phyloP scores from a whole-genome alignment of 2,797 vertebrate genomes.

The Harpagifer antarcticus region DNA sequence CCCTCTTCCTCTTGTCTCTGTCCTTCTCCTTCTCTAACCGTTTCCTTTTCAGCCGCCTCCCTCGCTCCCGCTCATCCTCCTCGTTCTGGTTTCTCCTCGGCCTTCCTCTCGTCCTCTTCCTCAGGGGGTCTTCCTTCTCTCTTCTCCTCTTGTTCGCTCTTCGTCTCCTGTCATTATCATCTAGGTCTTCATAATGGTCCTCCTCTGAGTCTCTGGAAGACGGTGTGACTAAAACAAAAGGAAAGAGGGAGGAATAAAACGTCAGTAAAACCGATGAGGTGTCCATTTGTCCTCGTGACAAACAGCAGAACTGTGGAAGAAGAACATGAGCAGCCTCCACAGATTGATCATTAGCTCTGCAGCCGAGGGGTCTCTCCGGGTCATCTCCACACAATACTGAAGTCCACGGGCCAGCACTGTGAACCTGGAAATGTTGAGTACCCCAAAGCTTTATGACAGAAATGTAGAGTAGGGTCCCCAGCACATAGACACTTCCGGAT shows the following conservation, averaged over 20 bases:
- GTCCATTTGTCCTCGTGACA: background rate
- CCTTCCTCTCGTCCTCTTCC: constrained; percentile 45
- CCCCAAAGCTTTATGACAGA: too few relatives aligned
- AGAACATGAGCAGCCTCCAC: background rate
- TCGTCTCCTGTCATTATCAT: constrained; percentile 64
- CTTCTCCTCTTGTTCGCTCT: constrained; percentile 72
- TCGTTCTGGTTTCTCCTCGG: constrained; percentile 38
- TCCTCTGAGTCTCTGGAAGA: constrained; percentile 84
- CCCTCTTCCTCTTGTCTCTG: constrained; percentile 47
- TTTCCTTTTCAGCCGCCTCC: constrained; percentile 59
- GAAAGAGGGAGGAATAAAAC: background rate
- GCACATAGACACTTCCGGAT: too few relatives aligned
- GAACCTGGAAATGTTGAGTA: too few relatives aligned
- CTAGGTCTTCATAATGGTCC: constrained; percentile 83
- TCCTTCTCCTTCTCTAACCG: constrained; percentile 64
- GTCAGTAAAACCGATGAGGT: background rate
- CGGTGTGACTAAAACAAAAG: constrained; percentile 47
- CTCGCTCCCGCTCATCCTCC: constrained; percentile 61
- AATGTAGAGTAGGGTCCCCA: too few relatives aligned
- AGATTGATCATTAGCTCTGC: too few relatives aligned
- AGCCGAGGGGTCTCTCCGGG: too few relatives aligned
- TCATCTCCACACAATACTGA: too few relatives aligned
- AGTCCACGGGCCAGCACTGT: too few relatives aligned
- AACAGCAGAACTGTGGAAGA: too few relatives aligned
- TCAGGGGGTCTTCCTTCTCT: constrained; percentile 46